Evolutionary conservation across 2,888 invertebrate genomes (phyloP).

Genomic region (Pseudoips prasinana): DNA sequence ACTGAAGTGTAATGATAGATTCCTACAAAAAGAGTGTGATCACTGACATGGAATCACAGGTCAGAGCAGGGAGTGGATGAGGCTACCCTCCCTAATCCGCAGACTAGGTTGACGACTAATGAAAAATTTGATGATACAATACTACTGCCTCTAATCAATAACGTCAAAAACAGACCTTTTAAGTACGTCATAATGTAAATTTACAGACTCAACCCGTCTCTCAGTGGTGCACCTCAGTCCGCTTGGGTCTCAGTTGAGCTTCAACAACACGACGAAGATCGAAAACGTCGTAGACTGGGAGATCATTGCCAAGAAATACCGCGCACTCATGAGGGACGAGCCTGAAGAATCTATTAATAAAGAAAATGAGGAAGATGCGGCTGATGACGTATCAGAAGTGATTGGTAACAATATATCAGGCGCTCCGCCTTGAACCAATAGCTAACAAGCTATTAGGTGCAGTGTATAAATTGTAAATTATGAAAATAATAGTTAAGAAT

Average conservation of each 20-base stretch:
- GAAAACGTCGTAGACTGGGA: slow-evolving; percentile 97
- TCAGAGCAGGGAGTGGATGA: too few species aligned
- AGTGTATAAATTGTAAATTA: slow-evolving; percentile 25
- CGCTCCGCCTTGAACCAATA: slow-evolving; percentile 58
- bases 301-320: slow-evolving; percentile 93
- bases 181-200: too few species aligned
- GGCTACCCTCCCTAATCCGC: too few species aligned
- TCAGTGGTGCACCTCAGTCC: slow-evolving; percentile 92
- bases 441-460: background rate
- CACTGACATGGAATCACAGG: too few species aligned
- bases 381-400: slow-evolving; percentile 67
- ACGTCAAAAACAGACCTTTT: too few species aligned
- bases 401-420: slow-evolving; percentile 67
- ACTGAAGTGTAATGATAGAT: too few species aligned
- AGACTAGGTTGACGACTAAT: too few species aligned
- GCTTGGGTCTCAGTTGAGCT: slow-evolving; percentile 91
- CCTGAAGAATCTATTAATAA: slow-evolving; percentile 61
- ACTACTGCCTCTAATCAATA: too few species aligned
- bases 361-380: slow-evolving; percentile 65
- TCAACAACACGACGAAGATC: slow-evolving; percentile 89
- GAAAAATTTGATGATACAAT: too few species aligned
- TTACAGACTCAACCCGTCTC: slow-evolving; percentile 87
- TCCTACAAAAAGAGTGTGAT: too few species aligned
- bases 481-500: too few species aligned
- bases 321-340: slow-evolving; percentile 84